Base-by-base conservation (phyloP, 2,888 invertebrate genomes). In the Cremastobaeus sp. region DNA sequence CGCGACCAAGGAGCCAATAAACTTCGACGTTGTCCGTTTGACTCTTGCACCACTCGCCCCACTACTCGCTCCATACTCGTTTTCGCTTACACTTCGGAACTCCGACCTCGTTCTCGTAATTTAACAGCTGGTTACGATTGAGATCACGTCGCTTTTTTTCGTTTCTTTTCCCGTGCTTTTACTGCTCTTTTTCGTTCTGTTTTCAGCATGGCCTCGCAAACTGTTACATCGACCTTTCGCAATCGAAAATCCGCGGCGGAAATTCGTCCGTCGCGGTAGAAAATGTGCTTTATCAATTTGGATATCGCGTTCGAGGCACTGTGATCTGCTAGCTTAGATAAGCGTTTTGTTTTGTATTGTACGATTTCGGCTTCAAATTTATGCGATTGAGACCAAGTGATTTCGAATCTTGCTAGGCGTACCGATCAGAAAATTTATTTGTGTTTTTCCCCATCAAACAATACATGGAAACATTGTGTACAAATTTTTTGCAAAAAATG, bases 1-100 rank as follows among this genome's bases (percentile, higher is more conserved):
- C 71, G 69, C 76, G 74, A 75, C 66, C 62, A 57, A 71, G 70
- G 48, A 72, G 71, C 73, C 72, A 77, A 78, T 77, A 77, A 76
- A 77, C 74, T 74, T 71, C 64, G 76, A 70, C 73, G 62, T 59
- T 59, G 65, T 65, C 69, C 65, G 60, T 60, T 65, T 66, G 60
- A 60, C 72, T 62, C 71, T 71, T 71, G 43, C 57, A 48, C 62
- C 62, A 35, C 2, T 2, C 54, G 28, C 48, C 60, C 47, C 45
- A 20, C 62, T 11, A 32, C 34, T 32, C 5, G 9, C 45, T 34
- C 66, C 55, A 41, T 48, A 50, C 68, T 69, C 59, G 57, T 74
- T 69, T 74, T 74, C 68, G 68, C 74, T 74, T 59, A 69, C 68
- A 74, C 74, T 54, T 74, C 74, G 64, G 41, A 64, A 62, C 68